Base-by-base conservation (phyloP, 2,888 invertebrate species). In the Hirudinaria manillensis region DNA sequence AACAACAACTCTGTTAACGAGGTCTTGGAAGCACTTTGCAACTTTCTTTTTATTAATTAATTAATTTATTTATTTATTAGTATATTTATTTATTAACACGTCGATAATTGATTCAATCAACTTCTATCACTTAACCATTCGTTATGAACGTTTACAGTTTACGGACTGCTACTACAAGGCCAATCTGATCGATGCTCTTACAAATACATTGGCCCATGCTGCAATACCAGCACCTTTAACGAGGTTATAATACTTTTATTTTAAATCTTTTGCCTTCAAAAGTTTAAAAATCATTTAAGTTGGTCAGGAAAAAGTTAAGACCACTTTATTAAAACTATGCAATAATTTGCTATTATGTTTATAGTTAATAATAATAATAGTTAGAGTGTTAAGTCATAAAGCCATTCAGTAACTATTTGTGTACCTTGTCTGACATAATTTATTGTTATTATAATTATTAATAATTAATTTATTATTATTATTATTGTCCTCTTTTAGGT, bases 1-100 rank as follows among this genome's bases (percentile, higher is more conserved):
- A 99, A 99, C 82, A 98, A 99, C 85, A 99, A 99, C 83, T 92
- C 92, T 1, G 93, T 94, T 83, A 99, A 99, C 86, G 91, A 94
- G 82, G 84, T 83, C 75, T 61, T 1, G 6, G 45, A 45, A 45
- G 45, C 3, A 45, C 13, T 16, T 45, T 45, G 10, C 45, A 45
- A 36, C 10, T 36, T 24, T 29, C 4, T 27, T 61, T 61, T 61
- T 3, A n/a, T 61, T 24, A 16, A 3, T 29, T 61, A 24, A 7
- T 19, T 61, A 24, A 10, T 61, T 61, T 10, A 61, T n/a, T 13
- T 24, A 27, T 4, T 27, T 61, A 61, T 13, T 61, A 29, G n/a
- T n/a, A n/a, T n/a, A 13, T 53, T 21, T 16, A 53, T 53, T 53
- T 53, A 16, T 53, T 16, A 16, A 53, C 38, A 38, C 3, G 10